Base-by-base conservation (phyloP, 2,888 invertebrate genomes). In the Leucophora obtusa region DNA sequence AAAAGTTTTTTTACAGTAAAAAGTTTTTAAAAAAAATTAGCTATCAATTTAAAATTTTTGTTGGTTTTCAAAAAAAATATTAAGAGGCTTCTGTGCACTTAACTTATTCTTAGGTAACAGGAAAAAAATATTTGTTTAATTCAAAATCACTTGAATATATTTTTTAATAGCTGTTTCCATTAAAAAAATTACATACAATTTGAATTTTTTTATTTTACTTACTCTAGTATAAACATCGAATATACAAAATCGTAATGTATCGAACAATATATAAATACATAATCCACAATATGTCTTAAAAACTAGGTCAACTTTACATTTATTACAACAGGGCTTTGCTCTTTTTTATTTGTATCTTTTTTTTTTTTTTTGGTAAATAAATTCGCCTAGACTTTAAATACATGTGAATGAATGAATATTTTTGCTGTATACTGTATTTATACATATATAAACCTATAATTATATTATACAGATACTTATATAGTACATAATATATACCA, bases 291-390 rank as follows among this genome's bases (percentile, higher is more conserved):
- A 69, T 70, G 76, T 28, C 38, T 69, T 72, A 43, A 59, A 81
- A 80, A 73, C 81, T 81, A 60, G 81, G 77, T 81, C 81, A 81
- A 81, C 69, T 77, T 81, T 70, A 77, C 73, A 77, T 70, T 69
- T 69, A 81, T 77, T 77, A 77, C 73, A 73, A 50, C 77, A 81
- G 79, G 77, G 71, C 66, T 78, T 78, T 78, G 77, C 54, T 78
- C 77, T 54, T 4, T 63, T 54, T 71, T 14, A 21, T n/a, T n/a
- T 38, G 24, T 2, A 60, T 71, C 53, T 51, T 54, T 71, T 14
- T 53, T 38, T 56, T 2, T 71, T 71, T n/a, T 62, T 51, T 54
- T 38, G 56, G 28, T 75, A 28, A 28, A 28, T 28, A 28, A 28
- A 28, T 75, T 75, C 50, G 75, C 75, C 75, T 38, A 75, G 69